These are phyloP conservation scores for Drosophila sulfurigaster DNA, from an alignment of 1,140 invertebrate species.

Conservation along the genomic window DNA sequence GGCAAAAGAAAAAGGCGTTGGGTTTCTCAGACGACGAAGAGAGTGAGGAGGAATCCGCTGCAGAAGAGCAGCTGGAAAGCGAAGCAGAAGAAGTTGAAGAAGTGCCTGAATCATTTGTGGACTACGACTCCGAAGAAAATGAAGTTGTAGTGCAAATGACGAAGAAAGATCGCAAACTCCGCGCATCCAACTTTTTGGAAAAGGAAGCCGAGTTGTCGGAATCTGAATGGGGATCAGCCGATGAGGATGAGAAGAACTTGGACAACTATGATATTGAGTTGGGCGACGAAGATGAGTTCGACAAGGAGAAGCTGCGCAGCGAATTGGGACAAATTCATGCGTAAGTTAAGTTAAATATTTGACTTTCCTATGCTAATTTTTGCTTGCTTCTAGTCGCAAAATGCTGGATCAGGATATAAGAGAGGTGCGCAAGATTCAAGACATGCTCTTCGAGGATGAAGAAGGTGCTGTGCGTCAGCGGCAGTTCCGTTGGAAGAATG, in stretches of 20 bases:
- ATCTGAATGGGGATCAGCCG: slow-evolving; percentile 90
- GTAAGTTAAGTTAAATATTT: slow-evolving; percentile 71
- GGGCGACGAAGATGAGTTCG: slow-evolving; percentile 90
- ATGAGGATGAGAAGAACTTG: slow-evolving; percentile 90
- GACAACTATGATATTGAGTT: slow-evolving; percentile 90
- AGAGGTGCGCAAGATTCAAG: slow-evolving; percentile 90
- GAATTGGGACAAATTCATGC: slow-evolving; percentile 89
- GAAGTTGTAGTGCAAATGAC: slow-evolving; percentile 85
- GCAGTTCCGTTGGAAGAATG: slow-evolving; percentile 92
- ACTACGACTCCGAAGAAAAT: slow-evolving; percentile 91
- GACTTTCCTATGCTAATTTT: neutral
- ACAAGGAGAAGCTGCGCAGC: slow-evolving; percentile 87
- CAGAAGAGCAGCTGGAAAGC: slow-evolving; percentile 69
- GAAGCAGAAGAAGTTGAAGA: slow-evolving; percentile 82
- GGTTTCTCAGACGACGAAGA: slow-evolving; percentile 83
- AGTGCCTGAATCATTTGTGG: slow-evolving; percentile 85
- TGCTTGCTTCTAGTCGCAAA: slow-evolving; percentile 86
- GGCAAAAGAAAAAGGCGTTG: slow-evolving; percentile 70
- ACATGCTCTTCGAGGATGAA: slow-evolving; percentile 93
- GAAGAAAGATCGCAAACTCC: slow-evolving; percentile 85
- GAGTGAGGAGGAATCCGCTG: slow-evolving; percentile 63
- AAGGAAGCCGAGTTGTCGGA: slow-evolving; percentile 94
- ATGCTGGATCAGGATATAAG: slow-evolving; percentile 92
- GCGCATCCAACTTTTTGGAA: slow-evolving; percentile 89
- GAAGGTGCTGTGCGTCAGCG: slow-evolving; percentile 90